phyloP scores from a whole-genome alignment of 2,797 vertebrate species.

The Sebastes matsubarae region DNA sequence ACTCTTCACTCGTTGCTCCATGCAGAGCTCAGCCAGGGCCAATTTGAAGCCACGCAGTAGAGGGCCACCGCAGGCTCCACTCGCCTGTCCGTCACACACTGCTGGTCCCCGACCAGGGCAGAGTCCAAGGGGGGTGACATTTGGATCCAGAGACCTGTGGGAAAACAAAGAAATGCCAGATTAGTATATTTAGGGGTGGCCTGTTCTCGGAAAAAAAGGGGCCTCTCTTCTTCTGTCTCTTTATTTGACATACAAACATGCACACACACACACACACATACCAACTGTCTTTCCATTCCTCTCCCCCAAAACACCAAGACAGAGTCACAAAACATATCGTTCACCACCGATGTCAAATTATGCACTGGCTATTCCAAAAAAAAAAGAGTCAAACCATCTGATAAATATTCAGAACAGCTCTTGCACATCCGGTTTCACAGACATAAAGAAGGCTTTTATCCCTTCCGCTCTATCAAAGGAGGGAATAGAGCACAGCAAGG shows the following conservation, averaged over 20 bases:
- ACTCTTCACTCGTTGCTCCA: constrained; percentile 74
- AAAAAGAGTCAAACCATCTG: constrained; percentile 61
- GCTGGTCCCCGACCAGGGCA: constrained; percentile 77
- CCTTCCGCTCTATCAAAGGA: constrained; percentile 69
- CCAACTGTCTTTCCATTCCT: constrained; percentile 24
- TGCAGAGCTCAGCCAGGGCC: constrained; percentile 71
- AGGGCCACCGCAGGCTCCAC: constrained; percentile 73
- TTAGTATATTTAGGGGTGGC: constrained; percentile 69
- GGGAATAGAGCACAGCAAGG: constrained; percentile 68
- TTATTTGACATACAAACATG: constrained; percentile 52
- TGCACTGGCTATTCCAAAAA: constrained; percentile 46
- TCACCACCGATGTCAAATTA: constrained; percentile 59
- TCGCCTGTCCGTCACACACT: constrained; percentile 81
- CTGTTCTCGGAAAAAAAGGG: constrained; percentile 39
- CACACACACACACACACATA: constrained; percentile 15
- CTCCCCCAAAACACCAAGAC: constrained; percentile 25
- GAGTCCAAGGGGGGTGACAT: constrained; percentile 81
- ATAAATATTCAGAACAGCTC: constrained; percentile 83
- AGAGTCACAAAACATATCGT: constrained; percentile 49
- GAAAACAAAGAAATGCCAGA: constrained; percentile 72
- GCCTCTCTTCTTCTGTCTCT: constrained; percentile 22
- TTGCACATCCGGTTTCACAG: constrained; percentile 79
- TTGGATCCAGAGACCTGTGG: constrained; percentile 83
- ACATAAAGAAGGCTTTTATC: constrained; percentile 82
- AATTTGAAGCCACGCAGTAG: constrained; percentile 76